Base-by-base conservation (phyloP, 2,888 invertebrate genomes). In the Anagyrus pseudococci region DNA sequence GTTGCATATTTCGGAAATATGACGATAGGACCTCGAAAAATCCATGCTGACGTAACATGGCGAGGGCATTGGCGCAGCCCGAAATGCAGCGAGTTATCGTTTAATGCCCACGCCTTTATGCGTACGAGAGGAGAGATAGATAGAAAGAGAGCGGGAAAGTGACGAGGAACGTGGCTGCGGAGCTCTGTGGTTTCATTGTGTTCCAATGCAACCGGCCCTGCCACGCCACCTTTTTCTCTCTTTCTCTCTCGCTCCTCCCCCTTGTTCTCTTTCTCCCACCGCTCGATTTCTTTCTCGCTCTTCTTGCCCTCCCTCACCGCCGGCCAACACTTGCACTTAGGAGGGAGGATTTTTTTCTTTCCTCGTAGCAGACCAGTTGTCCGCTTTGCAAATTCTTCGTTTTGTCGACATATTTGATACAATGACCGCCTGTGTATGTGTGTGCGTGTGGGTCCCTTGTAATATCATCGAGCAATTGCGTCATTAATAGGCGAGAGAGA, bases 401-500 rank as follows among this genome's bases (percentile, higher is more conserved):
- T 53, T 56, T 62, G 57, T 50, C 55, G 17, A 29, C 57, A n/a
- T n/a, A 37, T 57, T 60, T 25, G 53, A 48, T 43, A 53, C 59
- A 47, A 47, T 53, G 40, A 20, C n/a, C 13, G 13, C 10, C 29
- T 37, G 50, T 20, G 23, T 20, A 25, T 43, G 49, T n/a, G n/a
- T n/a, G n/a, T n/a, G n/a, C n/a, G n/a, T n/a, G 37, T 29, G 15
- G 25, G n/a, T 8, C 19, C 20, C 10, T 15, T 23, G 52, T 41
- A 58, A 59, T 15, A 53, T 10, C 56, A 33, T 15, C 44, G 59
- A 56, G 44, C 56, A 46, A 41, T 50, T 53, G 49, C 55, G 23
- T 66, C 59, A 47, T 46, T 20, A 6, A 29, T n/a, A 10, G 48
- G n/a, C 19, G 13, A 19, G 25, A 26, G n/a, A n/a, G n/a, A n/a